phyloP scores from a whole-genome alignment of 2,113 vertebrate genomes.

The Micromys minutus region DNA sequence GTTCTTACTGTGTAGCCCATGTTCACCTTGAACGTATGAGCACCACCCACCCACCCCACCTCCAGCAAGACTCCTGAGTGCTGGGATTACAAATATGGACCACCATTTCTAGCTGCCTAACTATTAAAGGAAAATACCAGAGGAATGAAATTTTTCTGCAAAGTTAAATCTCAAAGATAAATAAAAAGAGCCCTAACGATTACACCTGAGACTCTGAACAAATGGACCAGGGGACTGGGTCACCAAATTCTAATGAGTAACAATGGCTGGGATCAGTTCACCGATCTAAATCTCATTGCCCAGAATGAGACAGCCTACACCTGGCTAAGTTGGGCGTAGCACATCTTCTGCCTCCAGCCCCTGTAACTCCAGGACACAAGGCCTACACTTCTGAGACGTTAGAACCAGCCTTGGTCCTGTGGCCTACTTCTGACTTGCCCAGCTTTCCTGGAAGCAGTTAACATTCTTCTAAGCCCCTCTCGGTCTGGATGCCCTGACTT shows the following conservation, averaged over 20 bases:
- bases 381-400: background rate
- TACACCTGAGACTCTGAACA: background rate
- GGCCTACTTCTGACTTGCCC: background rate
- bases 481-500: background rate
- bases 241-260: accelerated
- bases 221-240: background rate
- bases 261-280: background rate
- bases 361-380: no score
- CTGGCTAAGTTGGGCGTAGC: background rate
- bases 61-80: no score
- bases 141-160: background rate
- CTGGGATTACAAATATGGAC: background rate
- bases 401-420: no score
- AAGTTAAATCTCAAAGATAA: slow-evolving; percentile 2
- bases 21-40: background rate
- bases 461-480: background rate
- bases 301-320: accelerated
- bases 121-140: background rate
- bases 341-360: background rate
- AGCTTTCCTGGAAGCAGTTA: background rate
- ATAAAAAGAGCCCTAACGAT: background rate
- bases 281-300: background rate
- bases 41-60: no score
- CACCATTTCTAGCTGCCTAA: background rate
- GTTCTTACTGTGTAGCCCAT: background rate